phyloP scores from a whole-genome alignment of 2,113 vertebrate genomes.

The Pseudonaja textilis region DNA sequence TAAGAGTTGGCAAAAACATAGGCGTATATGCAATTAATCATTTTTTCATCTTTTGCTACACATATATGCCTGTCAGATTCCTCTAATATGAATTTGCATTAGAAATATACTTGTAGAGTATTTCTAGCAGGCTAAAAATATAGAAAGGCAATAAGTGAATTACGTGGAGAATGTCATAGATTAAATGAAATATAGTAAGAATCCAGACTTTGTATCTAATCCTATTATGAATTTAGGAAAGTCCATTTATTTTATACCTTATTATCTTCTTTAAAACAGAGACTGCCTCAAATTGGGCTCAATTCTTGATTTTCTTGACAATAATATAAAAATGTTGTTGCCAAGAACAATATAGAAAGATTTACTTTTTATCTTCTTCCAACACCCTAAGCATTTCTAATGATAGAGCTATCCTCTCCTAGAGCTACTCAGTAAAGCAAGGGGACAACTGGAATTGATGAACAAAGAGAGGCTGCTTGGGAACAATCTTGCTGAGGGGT shows the following conservation, averaged over 20 bases:
- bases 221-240: rapidly evolving
- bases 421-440: not conserved
- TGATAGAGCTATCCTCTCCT: not conserved
- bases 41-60: slow-evolving; percentile 53
- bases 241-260: not conserved
- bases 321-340: not conserved
- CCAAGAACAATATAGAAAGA: not conserved
- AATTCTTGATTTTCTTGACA: not conserved
- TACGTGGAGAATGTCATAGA: not conserved
- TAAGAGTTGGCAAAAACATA: slow-evolving; percentile 73
- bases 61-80: slow-evolving; percentile 59
- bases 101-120: slow-evolving; percentile 33
- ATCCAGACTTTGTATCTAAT: rapidly evolving
- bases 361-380: not conserved
- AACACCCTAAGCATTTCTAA: not conserved
- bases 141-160: slow-evolving; percentile 27
- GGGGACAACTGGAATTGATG: not conserved
- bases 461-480: not conserved
- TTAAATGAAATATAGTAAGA: rapidly evolving
- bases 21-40: slow-evolving; percentile 68
- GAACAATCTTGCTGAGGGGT: not conserved
- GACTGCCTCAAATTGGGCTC: not conserved
- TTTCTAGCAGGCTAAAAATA: slow-evolving; percentile 14
- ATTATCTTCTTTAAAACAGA: not conserved
- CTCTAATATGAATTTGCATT: not conserved